phyloP scores from a whole-genome alignment of 2,888 invertebrate genomes.

The Chymomyza fuscimana region DNA sequence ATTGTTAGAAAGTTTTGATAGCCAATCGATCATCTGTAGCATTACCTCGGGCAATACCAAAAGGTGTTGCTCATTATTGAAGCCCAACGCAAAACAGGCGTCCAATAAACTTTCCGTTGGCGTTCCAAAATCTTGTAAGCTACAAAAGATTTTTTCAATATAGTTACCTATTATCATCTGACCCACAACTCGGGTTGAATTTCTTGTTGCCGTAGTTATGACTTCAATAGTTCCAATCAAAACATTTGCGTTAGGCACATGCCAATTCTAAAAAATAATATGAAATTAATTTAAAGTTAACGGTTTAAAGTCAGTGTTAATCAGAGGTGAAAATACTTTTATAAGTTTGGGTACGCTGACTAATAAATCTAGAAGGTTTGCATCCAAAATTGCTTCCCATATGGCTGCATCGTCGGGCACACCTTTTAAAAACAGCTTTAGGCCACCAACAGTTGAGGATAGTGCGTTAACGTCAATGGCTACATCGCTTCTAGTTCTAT shows the following conservation, averaged over 20 bases:
- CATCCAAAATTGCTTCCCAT: conserved; percentile 78
- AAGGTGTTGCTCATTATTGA: conserved; percentile 66
- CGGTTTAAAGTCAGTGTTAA: background rate
- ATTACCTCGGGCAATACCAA: conserved; percentile 80
- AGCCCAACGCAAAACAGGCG: conserved; percentile 80
- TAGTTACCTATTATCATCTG: conserved; percentile 67
- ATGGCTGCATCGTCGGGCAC: conserved; percentile 59
- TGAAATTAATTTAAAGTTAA: background rate
- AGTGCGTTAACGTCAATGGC: conserved; percentile 77
- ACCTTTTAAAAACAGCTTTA: conserved; percentile 74
- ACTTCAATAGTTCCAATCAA: conserved; percentile 73
- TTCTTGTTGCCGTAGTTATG: conserved; percentile 70
- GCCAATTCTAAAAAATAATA: conserved; percentile 67
- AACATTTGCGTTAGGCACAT: conserved; percentile 70
- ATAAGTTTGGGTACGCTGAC: conserved; percentile 77
- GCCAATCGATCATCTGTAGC: conserved; percentile 81
- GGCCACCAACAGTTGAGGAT: conserved; percentile 75
- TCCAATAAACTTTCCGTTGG: conserved; percentile 80
- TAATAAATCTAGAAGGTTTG: conserved; percentile 79
- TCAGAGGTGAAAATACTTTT: conserved; percentile 54
- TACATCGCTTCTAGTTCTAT: conserved; percentile 63
- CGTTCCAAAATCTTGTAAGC: conserved; percentile 78
- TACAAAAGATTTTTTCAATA: conserved; percentile 73
- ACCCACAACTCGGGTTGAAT: conserved; percentile 60
- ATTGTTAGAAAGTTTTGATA: conserved; percentile 79